A percentile compares a stretch with the other conserved stretches of the same genome.
phyloP scores from a whole-genome alignment of 2,797 vertebrate genomes.

The Morus bassanus region DNA sequence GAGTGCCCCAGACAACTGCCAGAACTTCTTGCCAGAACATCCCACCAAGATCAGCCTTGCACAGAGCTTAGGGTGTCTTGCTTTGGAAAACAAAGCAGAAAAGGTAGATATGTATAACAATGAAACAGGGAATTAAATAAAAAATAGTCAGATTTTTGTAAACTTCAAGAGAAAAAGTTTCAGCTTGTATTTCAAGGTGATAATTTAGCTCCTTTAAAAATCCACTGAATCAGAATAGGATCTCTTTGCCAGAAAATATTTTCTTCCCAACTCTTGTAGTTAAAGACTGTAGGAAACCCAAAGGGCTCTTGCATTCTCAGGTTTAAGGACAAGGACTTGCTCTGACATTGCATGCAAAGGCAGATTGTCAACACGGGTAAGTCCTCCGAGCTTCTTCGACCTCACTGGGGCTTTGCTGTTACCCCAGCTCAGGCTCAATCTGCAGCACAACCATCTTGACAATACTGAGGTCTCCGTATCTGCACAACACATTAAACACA shows the following conservation, averaged over 20 bases:
- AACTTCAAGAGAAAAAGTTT: neutral
- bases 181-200: neutral
- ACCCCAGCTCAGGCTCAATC: neutral
- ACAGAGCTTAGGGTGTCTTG: neutral
- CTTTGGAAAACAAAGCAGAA: neutral
- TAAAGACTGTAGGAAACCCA: neutral
- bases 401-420: neutral
- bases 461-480: neutral
- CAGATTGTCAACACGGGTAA: fast-evolving
- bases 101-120: neutral
- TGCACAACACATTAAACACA: neutral
- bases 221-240: neutral
- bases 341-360: neutral
- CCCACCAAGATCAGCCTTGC: neutral
- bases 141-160: neutral
- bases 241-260: neutral
- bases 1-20: neutral
- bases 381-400: fast-evolving
- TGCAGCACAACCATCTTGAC: neutral
- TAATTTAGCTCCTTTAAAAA: neutral
- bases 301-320: neutral
- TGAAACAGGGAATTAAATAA: neutral
- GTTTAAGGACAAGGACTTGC: neutral
- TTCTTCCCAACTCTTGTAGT: neutral
- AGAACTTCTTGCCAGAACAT: neutral